These are phyloP conservation scores for Pan paniscus DNA, from an alignment of 2,113 vertebrate genomes.

Conservation along the genomic window DNA sequence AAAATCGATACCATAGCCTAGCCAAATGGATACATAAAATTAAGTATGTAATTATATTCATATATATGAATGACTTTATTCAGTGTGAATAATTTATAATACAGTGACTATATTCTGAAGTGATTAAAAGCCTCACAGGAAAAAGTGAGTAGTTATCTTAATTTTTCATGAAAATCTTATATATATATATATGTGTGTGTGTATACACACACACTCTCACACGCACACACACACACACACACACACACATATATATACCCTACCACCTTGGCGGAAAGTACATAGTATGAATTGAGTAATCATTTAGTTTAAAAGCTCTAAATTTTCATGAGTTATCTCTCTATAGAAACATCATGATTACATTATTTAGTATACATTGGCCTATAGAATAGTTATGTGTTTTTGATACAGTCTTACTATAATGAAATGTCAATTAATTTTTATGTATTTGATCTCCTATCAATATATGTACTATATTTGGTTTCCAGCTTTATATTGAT, in stretches of 20 bases:
- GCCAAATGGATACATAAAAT: neutral
- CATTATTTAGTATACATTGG: neutral
- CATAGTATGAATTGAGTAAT: neutral
- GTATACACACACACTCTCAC: neutral
- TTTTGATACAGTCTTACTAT: neutral
- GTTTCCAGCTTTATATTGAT: neutral
- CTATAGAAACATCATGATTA: neutral
- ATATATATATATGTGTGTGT: accelerated
- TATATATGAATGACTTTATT: neutral
- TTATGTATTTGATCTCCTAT: neutral
- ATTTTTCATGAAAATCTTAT: neutral
- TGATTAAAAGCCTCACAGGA: neutral
- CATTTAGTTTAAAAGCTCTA: neutral
- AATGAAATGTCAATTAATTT: neutral
- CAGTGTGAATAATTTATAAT: neutral
- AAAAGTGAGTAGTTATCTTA: neutral
- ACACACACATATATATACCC: neutral
- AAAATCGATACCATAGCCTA: neutral
- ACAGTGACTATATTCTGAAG: neutral
- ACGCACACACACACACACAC: neutral
- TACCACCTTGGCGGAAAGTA: neutral
- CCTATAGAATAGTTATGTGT: neutral
- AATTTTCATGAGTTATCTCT: neutral
- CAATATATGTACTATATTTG: neutral
- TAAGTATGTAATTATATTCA: neutral